These are phyloP conservation scores for Andrena haemorrhoa DNA, from an alignment of 2,888 invertebrate genomes.

Conservation along the genomic window DNA sequence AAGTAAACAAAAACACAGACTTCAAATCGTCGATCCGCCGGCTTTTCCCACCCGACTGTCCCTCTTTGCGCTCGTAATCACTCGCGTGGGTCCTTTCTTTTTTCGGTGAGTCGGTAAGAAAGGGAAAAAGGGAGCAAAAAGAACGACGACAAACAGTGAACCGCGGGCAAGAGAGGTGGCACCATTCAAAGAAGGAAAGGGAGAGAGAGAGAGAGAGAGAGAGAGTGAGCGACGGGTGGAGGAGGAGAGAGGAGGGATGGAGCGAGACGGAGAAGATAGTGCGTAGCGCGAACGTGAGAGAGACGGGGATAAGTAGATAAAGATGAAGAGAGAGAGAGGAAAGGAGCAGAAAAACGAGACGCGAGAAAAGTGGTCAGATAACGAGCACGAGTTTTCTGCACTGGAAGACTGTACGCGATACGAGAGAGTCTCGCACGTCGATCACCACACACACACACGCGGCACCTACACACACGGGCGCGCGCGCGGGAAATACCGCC, in stretches of 20 bases:
- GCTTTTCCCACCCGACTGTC: constrained; percentile 40
- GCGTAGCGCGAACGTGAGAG: constrained; percentile 14
- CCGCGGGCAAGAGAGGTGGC: constrained; percentile 41
- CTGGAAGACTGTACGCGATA: constrained; percentile 48
- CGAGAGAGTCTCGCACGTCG: constrained; percentile 44
- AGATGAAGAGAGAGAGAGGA: constrained; percentile 18
- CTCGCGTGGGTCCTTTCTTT: constrained; percentile 54
- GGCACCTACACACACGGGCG: background rate
- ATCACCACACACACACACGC: constrained; percentile 38
- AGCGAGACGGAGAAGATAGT: constrained; percentile 35
- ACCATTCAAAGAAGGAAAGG: background rate
- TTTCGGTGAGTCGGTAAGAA: constrained; percentile 26
- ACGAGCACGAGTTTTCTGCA: constrained; percentile 65
- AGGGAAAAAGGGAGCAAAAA: constrained; percentile 37
- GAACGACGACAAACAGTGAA: constrained; percentile 16
- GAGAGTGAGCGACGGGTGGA: too few relatives aligned
- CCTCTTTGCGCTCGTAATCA: constrained; percentile 50
- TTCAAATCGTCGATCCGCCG: constrained; percentile 63
- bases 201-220: background rate
- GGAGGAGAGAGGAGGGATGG: background rate
- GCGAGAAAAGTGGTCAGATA: constrained; percentile 61
- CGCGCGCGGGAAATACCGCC: constrained; percentile 24
- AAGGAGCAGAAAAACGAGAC: constrained; percentile 29
- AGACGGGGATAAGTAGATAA: background rate
- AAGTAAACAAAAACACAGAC: constrained; percentile 72